These are phyloP conservation scores for Osmerus eperlanus DNA, from an alignment of 2,113 vertebrate genomes.

Conservation along the genomic window DNA sequence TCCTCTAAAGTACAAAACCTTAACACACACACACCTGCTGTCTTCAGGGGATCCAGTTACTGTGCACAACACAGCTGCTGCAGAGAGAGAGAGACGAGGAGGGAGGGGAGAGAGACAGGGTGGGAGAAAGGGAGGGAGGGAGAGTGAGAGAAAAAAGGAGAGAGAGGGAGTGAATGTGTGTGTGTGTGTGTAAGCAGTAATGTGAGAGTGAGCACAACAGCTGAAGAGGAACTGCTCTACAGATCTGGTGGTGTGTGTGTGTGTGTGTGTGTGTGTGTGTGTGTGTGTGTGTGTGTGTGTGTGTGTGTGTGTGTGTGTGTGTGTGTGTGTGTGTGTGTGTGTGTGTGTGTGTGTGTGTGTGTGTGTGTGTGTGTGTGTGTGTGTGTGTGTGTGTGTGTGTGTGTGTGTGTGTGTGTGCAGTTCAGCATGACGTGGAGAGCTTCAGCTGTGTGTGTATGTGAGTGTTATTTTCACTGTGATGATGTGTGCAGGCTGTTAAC, in stretches of 20 bases:
- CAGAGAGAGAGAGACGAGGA: too few relatives aligned
- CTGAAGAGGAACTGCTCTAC: too few relatives aligned
- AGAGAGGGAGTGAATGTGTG: background rate
- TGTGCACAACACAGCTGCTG: constrained; percentile 1
- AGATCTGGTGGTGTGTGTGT: too few relatives aligned
- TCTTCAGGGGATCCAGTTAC: constrained; percentile 1
- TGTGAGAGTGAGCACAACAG: constrained; percentile 23
- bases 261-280: background rate
- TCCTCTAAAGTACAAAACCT: too few relatives aligned
- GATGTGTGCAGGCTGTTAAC: too few relatives aligned
- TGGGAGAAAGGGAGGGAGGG: constrained; percentile 4
- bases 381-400: too few relatives aligned
- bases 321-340: background rate
- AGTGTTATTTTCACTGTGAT: too few relatives aligned
- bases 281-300: too few relatives aligned
- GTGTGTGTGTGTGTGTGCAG: too few relatives aligned
- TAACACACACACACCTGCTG: background rate
- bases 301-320: background rate
- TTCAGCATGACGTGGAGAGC: background rate
- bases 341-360: too few relatives aligned
- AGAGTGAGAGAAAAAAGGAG: background rate
- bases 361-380: background rate
- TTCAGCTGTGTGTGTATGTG: constrained; percentile 1
- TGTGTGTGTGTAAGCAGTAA: constrained; percentile 15
- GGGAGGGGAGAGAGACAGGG: too few relatives aligned